Evolutionary conservation across 2,888 invertebrate species (phyloP), one percentile per base, ranked within the genome.

Genomic region (Gisinianus flammeolus): DNA sequence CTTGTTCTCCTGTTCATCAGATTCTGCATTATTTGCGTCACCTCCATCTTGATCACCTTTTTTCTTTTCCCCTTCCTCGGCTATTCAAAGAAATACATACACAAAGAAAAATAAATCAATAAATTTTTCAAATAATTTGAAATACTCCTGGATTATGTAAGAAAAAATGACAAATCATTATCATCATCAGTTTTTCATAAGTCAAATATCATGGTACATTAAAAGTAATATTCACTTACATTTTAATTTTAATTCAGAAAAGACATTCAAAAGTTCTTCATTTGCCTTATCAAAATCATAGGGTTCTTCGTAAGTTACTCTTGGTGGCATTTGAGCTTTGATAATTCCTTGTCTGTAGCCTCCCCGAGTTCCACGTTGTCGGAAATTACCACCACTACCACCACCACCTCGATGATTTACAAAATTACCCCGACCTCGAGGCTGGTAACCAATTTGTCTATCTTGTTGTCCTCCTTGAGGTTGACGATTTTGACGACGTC

Each of bases 201-300:
- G n/a, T n/a, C n/a, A n/a, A n/a, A n/a, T n/a, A n/a, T n/a, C n/a
- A n/a, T n/a, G n/a, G n/a, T 31, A 44, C 52, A 44, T 44, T 44
- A 44, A 44, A 44, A 19, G 52, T 44, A 44, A 8, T 44, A 44
- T 19, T 12, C 52, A 44, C 44, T 56, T 71, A 56, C 31, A 56
- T 30, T 56, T 44, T 70, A 71, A 12, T 89, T 94, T 94, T 69
- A 93, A 89, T 89, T 96, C 96, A 78, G 93, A 92, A 80, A 98
- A 89, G 87, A 97, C 93, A 85, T 87, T 89, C 86, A 90, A 92
- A 79, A 98, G 89, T 87, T 97, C 96, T 86, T 97, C 95, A 88
- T 99, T 98, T 79, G 98, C 97, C 87, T 96, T 95, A 88, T 99
- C 98, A 87, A 99, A 99, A 88, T 99, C 99, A 87, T 96, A 99